phyloP scores from a whole-genome alignment of 1,140 invertebrate species.

The Grapholita molesta region DNA sequence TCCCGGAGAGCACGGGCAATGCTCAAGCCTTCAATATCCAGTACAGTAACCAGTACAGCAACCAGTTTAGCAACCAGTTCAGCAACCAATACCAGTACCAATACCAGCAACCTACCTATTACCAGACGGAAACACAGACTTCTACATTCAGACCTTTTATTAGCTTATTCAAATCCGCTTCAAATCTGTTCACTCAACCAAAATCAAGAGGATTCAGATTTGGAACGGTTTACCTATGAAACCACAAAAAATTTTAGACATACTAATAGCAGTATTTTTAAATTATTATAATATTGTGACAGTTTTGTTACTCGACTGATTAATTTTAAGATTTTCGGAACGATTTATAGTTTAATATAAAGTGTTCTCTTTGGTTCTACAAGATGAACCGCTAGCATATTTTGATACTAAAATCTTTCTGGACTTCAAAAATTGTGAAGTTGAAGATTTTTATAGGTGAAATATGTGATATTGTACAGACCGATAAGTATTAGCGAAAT shows the following conservation, averaged over 20 bases:
- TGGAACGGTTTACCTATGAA: conserved; percentile 59
- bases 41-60: conserved; percentile 53
- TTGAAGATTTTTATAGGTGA: conserved; percentile 51
- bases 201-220: conserved; percentile 56
- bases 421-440: conserved; percentile 46
- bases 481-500: conserved; percentile 66
- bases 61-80: conserved; percentile 64
- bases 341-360: conserved; percentile 56
- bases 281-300: conserved; percentile 66
- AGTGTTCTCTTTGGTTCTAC: conserved; percentile 72
- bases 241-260: conserved; percentile 20
- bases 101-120: conserved; percentile 56
- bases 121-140: conserved; percentile 36
- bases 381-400: conserved; percentile 51
- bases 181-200: conserved; percentile 62
- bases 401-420: conserved; percentile 34
- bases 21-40: conserved; percentile 57
- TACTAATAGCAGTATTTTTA: conserved; percentile 66
- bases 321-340: conserved; percentile 57
- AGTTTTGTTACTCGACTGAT: conserved; percentile 73
- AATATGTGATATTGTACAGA: conserved; percentile 60
- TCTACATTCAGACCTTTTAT: conserved; percentile 63
- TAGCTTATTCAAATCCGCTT: conserved; percentile 63
- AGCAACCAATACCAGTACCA: conserved; percentile 43
- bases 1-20: conserved; percentile 65